Base-by-base conservation (phyloP, 2,888 invertebrate genomes). In the Metalampra italica region DNA sequence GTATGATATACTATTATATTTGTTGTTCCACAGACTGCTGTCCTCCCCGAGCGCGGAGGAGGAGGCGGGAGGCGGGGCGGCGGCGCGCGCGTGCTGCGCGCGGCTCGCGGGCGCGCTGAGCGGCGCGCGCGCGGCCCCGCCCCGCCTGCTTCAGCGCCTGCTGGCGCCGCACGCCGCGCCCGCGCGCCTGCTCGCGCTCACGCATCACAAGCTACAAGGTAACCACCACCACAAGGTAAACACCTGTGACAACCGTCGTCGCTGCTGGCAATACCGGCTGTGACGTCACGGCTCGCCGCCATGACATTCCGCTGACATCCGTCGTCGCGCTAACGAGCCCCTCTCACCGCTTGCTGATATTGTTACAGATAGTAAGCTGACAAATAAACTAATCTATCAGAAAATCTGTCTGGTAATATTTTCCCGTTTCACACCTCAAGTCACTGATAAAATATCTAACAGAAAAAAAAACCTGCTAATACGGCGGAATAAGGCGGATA, bases 11-110 rank as follows among this genome's bases (percentile, higher is more conserved):
- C n/a, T n/a, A n/a, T n/a, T n/a, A n/a, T n/a, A n/a, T n/a, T n/a
- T n/a, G n/a, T n/a, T n/a, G n/a, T n/a, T n/a, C n/a, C n/a, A 3
- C 22, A 44, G 49, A 41, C 29, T 45, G 12, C 43, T 49, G n/a
- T 12, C 29, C 1, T 45, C 36, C 12, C 36, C 42, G 0, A 44
- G 40, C 7, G 64, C 65, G 52, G 66, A 65, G 62, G 78, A 74
- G 55, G 79, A 66, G 60, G n/a, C n/a, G n/a, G n/a, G n/a, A n/a
- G 71, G 78, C 63, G 68, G 68, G 54, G 68, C 67, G 49, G 70
- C 82, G 53, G 70, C 82, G 56, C 72, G 84, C 12, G 77, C 77
- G 56, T 73, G 77, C 60, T 71, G 71, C 56, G 68, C 72, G 52
- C 71, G 78, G 39, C 67, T 82, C 58, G 67, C 69, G 48, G 67